phyloP scores from a whole-genome alignment of 2,888 invertebrate genomes.

The Dicranocentrus wangi region DNA sequence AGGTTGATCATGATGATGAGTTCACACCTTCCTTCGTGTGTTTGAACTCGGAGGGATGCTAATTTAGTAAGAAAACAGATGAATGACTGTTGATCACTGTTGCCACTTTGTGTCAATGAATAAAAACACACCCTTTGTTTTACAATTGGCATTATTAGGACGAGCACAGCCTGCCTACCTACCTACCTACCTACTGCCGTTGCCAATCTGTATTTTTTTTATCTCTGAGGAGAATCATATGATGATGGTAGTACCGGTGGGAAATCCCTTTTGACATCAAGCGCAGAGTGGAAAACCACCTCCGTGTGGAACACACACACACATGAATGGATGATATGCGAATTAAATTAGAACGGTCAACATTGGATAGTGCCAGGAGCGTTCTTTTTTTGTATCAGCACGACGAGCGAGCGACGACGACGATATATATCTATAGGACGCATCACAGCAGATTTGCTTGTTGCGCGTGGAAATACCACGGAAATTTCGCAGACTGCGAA shows the following conservation, averaged over 20 bases:
- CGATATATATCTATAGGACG: no score
- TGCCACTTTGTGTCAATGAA: conserved; percentile 8
- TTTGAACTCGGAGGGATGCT: conserved; percentile 20
- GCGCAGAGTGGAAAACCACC: conserved; percentile 47
- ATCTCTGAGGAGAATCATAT: conserved; percentile 7
- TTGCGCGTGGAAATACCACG: conserved; percentile 48
- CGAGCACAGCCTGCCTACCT: background rate
- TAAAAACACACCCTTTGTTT: background rate
- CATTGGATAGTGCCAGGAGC: background rate
- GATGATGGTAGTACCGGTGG: conserved; percentile 35
- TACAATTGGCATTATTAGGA: background rate
- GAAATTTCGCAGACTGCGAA: conserved; percentile 7
- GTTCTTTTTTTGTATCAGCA: background rate
- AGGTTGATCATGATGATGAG: background rate
- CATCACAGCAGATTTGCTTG: background rate
- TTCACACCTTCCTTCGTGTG: background rate
- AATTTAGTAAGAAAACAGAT: conserved; percentile 21
- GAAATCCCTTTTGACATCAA: conserved; percentile 63
- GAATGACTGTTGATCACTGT: conserved; percentile 24
- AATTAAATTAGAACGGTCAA: conserved; percentile 57
- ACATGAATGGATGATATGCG: conserved; percentile 48
- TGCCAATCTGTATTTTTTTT: conserved; percentile 29
- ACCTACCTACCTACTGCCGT: background rate
- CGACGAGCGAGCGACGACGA: conserved; percentile 15
- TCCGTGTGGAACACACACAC: conserved; percentile 34